These are phyloP conservation scores for Smittia sp. DNA, from an alignment of 2,888 invertebrate genomes.

Conservation along the genomic window DNA sequence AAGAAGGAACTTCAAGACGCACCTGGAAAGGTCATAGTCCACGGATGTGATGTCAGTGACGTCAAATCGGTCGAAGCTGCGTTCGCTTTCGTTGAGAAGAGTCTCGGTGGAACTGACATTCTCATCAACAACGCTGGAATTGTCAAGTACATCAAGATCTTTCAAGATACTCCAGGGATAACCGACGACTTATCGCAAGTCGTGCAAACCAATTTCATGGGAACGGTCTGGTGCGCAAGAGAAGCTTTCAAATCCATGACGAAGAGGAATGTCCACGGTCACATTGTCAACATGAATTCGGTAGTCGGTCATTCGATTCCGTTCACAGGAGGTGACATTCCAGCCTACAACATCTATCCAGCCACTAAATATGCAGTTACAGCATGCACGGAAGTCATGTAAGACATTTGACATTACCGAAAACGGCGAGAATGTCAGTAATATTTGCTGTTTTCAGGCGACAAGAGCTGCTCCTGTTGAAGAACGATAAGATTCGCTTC, in stretches of 20 bases:
- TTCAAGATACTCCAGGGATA: neutral
- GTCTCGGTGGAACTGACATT: constrained; percentile 57
- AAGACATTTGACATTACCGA: neutral
- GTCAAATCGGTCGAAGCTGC: constrained; percentile 45
- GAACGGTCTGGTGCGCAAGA: constrained; percentile 53
- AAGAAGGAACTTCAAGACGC: neutral
- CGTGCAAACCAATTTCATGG: constrained; percentile 55
- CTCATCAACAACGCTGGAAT: constrained; percentile 61
- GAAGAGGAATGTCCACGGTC: constrained; percentile 50
- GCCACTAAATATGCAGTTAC: constrained; percentile 11
- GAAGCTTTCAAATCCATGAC: constrained; percentile 55
- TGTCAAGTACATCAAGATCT: constrained; percentile 41
- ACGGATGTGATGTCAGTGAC: constrained; percentile 4
- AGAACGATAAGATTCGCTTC: too few relatives aligned
- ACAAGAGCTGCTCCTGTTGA: too few relatives aligned
- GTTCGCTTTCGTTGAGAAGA: constrained; percentile 55
- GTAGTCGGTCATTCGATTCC: constrained; percentile 12
- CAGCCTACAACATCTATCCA: constrained; percentile 16
- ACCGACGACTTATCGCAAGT: constrained; percentile 46
- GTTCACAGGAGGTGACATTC: neutral
- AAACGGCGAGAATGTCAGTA: constrained; percentile 12
- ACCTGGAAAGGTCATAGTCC: neutral
- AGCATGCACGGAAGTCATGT: neutral
- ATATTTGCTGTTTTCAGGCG: constrained; percentile 12
- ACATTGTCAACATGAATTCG: constrained; percentile 52